These are phyloP conservation scores for Drosophila greeni DNA, from an alignment of 2,888 invertebrate genomes.

Conservation along the genomic window DNA sequence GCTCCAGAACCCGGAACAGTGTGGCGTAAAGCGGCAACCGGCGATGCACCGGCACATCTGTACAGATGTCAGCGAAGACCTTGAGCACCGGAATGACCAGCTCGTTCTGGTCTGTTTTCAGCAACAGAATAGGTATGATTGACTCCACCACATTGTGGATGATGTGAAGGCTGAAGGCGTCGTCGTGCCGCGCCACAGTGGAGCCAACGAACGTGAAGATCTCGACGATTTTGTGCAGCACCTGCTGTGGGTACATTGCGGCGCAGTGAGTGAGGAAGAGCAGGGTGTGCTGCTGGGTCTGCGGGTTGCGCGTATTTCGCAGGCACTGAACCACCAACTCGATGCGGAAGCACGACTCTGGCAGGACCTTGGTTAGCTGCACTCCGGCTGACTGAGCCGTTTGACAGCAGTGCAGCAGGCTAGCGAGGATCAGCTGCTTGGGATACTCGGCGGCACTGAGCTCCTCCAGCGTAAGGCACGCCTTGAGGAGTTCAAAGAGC, in stretches of 20 bases:
- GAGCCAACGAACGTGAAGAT: slow-evolving; percentile 99
- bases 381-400: slow-evolving; percentile 80
- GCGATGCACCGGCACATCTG: slow-evolving; percentile 96
- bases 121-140: slow-evolving; percentile 90
- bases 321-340: slow-evolving; percentile 88
- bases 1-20: slow-evolving; percentile 86
- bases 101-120: slow-evolving; percentile 68
- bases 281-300: slow-evolving; percentile 96
- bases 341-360: slow-evolving; percentile 79
- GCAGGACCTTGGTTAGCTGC: slow-evolving; percentile 77
- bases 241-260: slow-evolving; percentile 87
- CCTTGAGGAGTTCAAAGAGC: slow-evolving; percentile 88
- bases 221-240: slow-evolving; percentile 95
- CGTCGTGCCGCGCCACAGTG: slow-evolving; percentile 94
- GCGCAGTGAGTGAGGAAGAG: slow-evolving; percentile 90
- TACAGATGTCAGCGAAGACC: slow-evolving; percentile 93
- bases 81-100: slow-evolving; percentile 85
- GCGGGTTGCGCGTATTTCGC: slow-evolving; percentile 93
- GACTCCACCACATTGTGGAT: slow-evolving; percentile 93
- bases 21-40: slow-evolving; percentile 88
- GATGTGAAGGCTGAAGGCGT: slow-evolving; percentile 96
- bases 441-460: slow-evolving; percentile 91
- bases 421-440: slow-evolving; percentile 90
- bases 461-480: slow-evolving; percentile 89
- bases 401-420: slow-evolving; percentile 85